Conservation (phyloP, 2,113 vertebrate species). For the Agapornis roseicollis region DNA sequence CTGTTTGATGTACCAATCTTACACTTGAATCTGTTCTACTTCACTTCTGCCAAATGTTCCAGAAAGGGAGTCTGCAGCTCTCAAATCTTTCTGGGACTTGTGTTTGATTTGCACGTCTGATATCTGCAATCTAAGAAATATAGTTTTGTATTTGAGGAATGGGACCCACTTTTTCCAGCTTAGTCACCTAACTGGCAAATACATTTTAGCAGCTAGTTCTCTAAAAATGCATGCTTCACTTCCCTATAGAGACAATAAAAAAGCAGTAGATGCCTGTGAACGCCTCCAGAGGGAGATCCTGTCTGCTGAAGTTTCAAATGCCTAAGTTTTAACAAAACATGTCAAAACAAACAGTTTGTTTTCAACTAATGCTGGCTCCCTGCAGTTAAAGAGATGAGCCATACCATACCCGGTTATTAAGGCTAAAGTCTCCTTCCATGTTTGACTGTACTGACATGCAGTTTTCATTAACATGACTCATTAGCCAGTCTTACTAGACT, state of each 20-base stretch:
- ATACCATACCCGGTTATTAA: neutral
- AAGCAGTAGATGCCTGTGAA: neutral
- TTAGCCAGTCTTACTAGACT: neutral
- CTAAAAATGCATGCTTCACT: neutral
- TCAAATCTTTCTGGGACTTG: neutral
- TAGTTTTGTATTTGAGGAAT: neutral
- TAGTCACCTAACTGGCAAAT: neutral
- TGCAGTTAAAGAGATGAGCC: neutral
- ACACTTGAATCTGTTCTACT: neutral
- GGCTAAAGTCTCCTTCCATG: neutral
- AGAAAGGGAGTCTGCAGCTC: neutral
- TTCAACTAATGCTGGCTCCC: neutral
- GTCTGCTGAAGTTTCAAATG: conserved; percentile 1
- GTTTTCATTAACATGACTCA: neutral
- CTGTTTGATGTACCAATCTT: neutral
- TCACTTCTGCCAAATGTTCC: neutral
- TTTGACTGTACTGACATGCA: neutral
- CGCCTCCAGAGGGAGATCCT: conserved; percentile 35
- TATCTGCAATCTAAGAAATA: neutral
- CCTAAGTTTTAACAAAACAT: neutral
- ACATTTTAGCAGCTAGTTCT: neutral
- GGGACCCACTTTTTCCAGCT: neutral
- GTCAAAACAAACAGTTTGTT: conserved; percentile 22
- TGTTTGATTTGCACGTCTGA: neutral
- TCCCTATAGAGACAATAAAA: neutral